phyloP scores from a whole-genome alignment of 1,140 invertebrate genomes.

The Drosophila neocordata region DNA sequence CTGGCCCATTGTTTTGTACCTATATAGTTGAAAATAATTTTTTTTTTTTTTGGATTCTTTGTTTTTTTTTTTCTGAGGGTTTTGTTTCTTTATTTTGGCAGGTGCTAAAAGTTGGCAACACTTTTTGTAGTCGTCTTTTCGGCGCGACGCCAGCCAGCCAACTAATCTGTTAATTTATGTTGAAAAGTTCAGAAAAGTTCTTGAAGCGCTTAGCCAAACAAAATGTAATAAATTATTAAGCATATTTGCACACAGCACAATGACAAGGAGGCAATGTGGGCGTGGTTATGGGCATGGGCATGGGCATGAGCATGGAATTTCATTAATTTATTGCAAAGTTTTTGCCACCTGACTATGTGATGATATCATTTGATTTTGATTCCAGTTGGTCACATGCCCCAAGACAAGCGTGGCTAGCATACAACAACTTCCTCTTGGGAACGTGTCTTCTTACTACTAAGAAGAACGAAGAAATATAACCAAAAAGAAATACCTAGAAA shows the following conservation, averaged over 20 bases:
- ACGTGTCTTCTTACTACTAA: neutral
- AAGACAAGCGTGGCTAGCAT: slow-evolving; percentile 4
- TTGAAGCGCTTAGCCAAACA: slow-evolving; percentile 72
- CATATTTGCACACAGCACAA: slow-evolving; percentile 58
- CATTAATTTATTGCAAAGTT: slow-evolving; percentile 65
- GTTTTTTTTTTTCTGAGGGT: slow-evolving; percentile 6
- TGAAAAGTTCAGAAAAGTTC: slow-evolving; percentile 69
- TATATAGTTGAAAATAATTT: slow-evolving; percentile 1
- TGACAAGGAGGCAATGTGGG: neutral
- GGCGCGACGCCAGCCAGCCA: slow-evolving; percentile 53
- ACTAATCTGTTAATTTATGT: slow-evolving; percentile 81
- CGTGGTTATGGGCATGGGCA: too few species aligned
- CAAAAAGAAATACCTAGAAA: neutral
- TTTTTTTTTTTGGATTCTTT: too few species aligned
- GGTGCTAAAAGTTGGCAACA: slow-evolving; percentile 35
- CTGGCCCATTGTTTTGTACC: slow-evolving; percentile 6
- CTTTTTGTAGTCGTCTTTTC: slow-evolving; percentile 18
- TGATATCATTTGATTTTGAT: slow-evolving; percentile 52
- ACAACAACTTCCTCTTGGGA: neutral
- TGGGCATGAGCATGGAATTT: slow-evolving; percentile 43
- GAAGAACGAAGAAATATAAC: neutral
- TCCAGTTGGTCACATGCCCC: slow-evolving; percentile 4
- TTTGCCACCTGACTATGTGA: slow-evolving; percentile 31
- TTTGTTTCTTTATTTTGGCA: slow-evolving; percentile 22
- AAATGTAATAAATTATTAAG: slow-evolving; percentile 78